Base-by-base conservation (phyloP, 2,113 vertebrate species). In the Passer montanus region DNA sequence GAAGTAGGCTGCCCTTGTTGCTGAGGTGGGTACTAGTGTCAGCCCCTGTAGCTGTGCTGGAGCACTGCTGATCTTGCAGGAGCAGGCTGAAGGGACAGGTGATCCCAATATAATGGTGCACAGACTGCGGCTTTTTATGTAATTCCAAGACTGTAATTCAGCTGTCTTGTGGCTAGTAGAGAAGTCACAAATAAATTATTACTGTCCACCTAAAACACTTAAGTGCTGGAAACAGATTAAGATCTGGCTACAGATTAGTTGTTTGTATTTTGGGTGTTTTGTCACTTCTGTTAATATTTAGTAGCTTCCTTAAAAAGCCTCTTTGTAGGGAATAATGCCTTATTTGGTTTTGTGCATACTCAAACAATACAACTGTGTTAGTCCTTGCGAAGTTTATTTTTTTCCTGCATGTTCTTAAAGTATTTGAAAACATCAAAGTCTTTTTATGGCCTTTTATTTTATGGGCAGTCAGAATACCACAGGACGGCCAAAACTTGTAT, bases 381-480 rank as follows among this genome's bases (percentile, higher is more conserved):
- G 26, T 69, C n/a, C 39, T 78, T 70, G 33, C 4, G 18, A 67
- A 46, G 26, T 50, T 95, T 64, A 13, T 82, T 91, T 79, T 95
- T 90, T 90, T 43, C 22, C 67, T 80, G 76, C 37, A 7, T 84
- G 21, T 50, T 78, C 53, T 46, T 70, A 50, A 64, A 77, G 56
- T 31, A 69, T 49, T 78, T 93, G 41, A 84, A 91, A 94, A 64
- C 47, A 28, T 55, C 7, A 6, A 47, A 43, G 68, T 60, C 64
- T 87, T 87, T 86, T 91, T 70, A 84, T 70, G 56, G n/a, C 27
- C 47, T 89, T 84, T 82, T 30, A 50, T 93, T 78, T 96, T 90
- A 62, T 66, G 53, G 35, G 15, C 46, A 70, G 37, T 76, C 31
- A 79, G 66, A 84, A 69, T 90, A 62, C 31, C 46, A 53, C 18